phyloP scores from a whole-genome alignment of 64 coral and sea anemone genomes.

The Pocillopora damicornis region DNA sequence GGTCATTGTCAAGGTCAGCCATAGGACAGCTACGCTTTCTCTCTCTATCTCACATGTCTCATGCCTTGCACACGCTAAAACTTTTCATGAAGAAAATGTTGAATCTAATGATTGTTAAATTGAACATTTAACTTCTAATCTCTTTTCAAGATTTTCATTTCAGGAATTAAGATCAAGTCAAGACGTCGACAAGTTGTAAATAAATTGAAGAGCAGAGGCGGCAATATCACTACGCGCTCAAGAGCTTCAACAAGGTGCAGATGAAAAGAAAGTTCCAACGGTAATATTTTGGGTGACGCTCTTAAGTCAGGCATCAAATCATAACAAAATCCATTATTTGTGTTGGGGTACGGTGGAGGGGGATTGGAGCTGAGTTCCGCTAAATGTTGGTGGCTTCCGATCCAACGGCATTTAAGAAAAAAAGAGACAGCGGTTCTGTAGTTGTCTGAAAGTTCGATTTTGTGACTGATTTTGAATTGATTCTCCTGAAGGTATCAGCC shows the following conservation, averaged over 20 bases:
- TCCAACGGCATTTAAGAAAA: too few species aligned
- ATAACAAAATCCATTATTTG: too few species aligned
- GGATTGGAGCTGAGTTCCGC: too few species aligned
- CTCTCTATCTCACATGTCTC: background rate
- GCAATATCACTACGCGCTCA: slow-evolving; percentile 39
- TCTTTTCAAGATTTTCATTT: background rate
- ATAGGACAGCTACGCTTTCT: slow-evolving; percentile 3
- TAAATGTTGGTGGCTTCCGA: too few species aligned
- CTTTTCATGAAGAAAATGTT: background rate
- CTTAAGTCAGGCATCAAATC: too few species aligned
- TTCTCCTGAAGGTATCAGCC: too few species aligned
- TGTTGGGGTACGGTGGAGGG: too few species aligned
- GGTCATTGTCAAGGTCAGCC: background rate
- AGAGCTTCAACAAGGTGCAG: background rate
- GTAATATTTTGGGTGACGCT: too few species aligned
- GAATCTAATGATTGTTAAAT: background rate
- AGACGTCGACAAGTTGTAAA: background rate
- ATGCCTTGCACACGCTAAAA: background rate
- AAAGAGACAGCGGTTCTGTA: too few species aligned
- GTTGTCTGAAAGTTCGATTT: too few species aligned
- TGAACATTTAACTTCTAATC: background rate
- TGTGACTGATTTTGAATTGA: too few species aligned
- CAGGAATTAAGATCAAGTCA: slow-evolving; percentile 15
- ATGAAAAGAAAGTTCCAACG: background rate
- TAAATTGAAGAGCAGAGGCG: background rate